Base-by-base conservation (phyloP, 2,888 invertebrate species). In the Netelia virgata region DNA sequence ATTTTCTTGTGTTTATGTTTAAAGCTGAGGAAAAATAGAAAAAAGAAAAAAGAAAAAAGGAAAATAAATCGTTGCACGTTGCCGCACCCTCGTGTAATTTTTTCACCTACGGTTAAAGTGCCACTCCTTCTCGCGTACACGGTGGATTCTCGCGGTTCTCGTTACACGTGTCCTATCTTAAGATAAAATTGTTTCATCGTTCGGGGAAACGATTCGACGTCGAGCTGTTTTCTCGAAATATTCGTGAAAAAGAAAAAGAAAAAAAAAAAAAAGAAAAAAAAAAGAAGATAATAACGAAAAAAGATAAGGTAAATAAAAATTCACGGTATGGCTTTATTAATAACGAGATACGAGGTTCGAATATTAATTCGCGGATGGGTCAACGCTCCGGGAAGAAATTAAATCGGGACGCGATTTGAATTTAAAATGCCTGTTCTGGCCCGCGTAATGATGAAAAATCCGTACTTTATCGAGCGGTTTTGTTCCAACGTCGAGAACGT, bases 41-140 rank as follows among this genome's bases (percentile, higher is more conserved):
- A 28, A 28, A 28, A 28, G 5, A 3, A 72, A 63, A 64, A n/a
- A n/a, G n/a, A 5, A 28, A 28, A 28, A 28, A 28, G 5, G 5
- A 3, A 72, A 63, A 64, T 70, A 63, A 72, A 18, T 16, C 57
- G 53, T 79, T 28, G 64, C 20, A n/a, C 28, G 1, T 43, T 9
- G 57, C 66, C 78, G 18, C 79, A 55, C 72, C 79, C 47, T 63
- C 55, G 64, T 14, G n/a, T 64, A 70, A 55, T 64, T 70, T 63
- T 63, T 72, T 64, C 64, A 64, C 41, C 20, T 10, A 23, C 23
- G 20, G 8, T 6, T n/a, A n/a, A 61, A 79, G 43, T 47, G 72
- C 72, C 72, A 72, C 72, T 79, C 72, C 79, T 57, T 72, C 74
- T 47, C 14, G 6, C 5, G 5, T 28, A 28, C 3, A 0, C 28